These are phyloP conservation scores for Prochilodus magdalenae DNA, from an alignment of 2,113 vertebrate species.

Conservation along the genomic window DNA sequence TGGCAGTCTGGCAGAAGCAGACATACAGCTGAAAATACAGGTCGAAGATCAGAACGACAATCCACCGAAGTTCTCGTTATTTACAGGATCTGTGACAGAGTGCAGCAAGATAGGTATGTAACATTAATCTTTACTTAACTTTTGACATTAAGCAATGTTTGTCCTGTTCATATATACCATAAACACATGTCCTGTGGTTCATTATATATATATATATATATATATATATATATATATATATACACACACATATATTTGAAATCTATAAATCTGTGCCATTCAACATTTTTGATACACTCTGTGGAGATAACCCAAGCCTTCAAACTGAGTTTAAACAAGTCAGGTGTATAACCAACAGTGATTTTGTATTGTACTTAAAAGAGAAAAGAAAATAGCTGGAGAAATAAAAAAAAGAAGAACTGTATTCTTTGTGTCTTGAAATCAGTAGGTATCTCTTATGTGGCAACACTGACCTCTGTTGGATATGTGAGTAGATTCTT, in stretches of 20 bases:
- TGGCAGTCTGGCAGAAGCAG: conserved; percentile 59
- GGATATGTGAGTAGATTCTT: neutral
- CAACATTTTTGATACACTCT: too few species aligned
- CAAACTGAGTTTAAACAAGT: neutral
- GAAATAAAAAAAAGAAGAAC: too few species aligned
- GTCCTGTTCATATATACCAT: too few species aligned
- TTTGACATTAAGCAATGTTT: too few species aligned
- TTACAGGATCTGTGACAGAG: conserved; percentile 63
- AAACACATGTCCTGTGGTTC: too few species aligned
- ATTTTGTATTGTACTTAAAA: neutral
- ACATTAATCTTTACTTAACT: neutral
- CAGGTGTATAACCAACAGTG: too few species aligned
- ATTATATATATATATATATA: too few species aligned
- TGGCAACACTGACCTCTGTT: neutral
- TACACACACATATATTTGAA: too few species aligned
- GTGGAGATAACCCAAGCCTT: neutral
- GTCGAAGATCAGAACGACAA: conserved; percentile 75
- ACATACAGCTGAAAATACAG: conserved; percentile 62
- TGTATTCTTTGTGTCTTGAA: too few species aligned
- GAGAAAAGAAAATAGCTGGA: neutral
- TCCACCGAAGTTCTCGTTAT: conserved; percentile 59
- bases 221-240: too few species aligned
- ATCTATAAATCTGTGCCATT: too few species aligned
- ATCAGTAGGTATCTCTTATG: neutral
- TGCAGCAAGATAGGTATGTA: conserved; percentile 64